Base-by-base conservation (phyloP, 1,140 invertebrate species). In the Trissolcus basalis region DNA sequence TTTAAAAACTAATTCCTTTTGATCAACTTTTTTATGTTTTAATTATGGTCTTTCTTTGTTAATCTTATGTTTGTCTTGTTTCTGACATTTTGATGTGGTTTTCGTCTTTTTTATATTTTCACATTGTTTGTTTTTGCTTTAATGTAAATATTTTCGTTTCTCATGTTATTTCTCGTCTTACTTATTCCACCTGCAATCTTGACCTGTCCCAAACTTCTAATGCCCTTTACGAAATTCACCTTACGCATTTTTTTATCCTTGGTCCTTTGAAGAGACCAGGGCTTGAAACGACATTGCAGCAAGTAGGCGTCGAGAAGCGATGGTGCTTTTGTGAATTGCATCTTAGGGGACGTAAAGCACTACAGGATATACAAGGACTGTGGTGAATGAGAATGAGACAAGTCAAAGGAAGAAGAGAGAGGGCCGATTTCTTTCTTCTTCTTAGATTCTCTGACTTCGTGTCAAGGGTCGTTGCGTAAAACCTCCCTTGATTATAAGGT, bases 391-490 rank as follows among this genome's bases (percentile, higher is more conserved):
- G 58, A 67, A 76, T 54, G 51, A 67, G 51, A 74, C 55, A 55
- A 63, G 53, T 10, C 43, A 41, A 50, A 70, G 64, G 49, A 61
- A 60, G 41, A n/a, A 65, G 48, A 67, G 32, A 73, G 49, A 65
- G 39, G 50, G 8, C 50, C 58, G 43, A 71, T 4, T 19, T 9
- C 53, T 61, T 67, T 32, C 76, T 73, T 74, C 41, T 60, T 65
- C 65, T 39, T 49, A 45, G 45, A 68, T 71, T 75, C 58, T 74
- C 74, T 64, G 10, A 60, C 59, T 47, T 65, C 61, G 43, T 60
- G 60, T 71, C 61, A 68, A 71, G 67, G 77, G 67, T 78, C 77
- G 77, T 71, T 74, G 49, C 70, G 55, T 59, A 73, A 27, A 78
- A 72, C 65, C 55, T 65, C 76, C 76, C 61, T 71, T 39, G 45